Evolutionary conservation across 2,797 vertebrate genomes (phyloP).

Genomic region (Scolopax bukidnonensis): DNA sequence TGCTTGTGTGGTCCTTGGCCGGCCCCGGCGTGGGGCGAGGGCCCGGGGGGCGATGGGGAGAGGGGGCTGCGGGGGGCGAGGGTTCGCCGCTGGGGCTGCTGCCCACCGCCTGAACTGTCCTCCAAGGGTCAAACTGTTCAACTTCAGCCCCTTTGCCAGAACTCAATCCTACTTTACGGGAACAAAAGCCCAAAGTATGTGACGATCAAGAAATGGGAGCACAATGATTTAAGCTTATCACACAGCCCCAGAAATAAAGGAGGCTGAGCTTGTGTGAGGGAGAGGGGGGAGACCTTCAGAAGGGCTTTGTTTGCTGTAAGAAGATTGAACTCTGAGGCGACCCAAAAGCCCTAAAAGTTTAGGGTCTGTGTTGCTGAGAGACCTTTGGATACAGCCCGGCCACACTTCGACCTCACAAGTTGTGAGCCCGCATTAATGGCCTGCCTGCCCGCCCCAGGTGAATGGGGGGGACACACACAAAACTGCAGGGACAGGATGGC

Average conservation of each 20-base stretch:
- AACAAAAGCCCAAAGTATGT: slow-evolving; percentile 77
- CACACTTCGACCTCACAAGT: slow-evolving; percentile 78
- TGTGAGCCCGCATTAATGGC: background rate
- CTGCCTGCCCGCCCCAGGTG: background rate
- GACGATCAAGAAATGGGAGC: slow-evolving; percentile 71
- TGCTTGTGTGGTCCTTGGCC: slow-evolving; percentile 71
- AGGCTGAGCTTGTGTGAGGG: slow-evolving; percentile 1
- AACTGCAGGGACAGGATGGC: background rate
- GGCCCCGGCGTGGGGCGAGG: background rate
- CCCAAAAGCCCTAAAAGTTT: slow-evolving; percentile 75
- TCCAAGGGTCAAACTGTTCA: slow-evolving; percentile 81
- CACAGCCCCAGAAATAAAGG: slow-evolving; percentile 64
- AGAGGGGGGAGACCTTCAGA: slow-evolving; percentile 57
- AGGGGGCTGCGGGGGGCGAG: background rate
- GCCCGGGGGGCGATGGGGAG: background rate
- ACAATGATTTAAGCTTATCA: slow-evolving; percentile 77
- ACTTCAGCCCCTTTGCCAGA: slow-evolving; percentile 74
- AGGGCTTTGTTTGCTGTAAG: slow-evolving; percentile 77
- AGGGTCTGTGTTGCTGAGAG: slow-evolving; percentile 73
- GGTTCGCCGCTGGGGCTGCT: slow-evolving; percentile 2
- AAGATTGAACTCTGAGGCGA: slow-evolving; percentile 77
- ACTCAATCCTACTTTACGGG: slow-evolving; percentile 71
- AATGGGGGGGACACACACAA: background rate
- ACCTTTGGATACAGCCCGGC: slow-evolving; percentile 40
- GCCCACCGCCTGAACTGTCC: slow-evolving; percentile 74